phyloP scores from a whole-genome alignment of 1,140 invertebrate genomes.

The Pectinophora gossypiella region DNA sequence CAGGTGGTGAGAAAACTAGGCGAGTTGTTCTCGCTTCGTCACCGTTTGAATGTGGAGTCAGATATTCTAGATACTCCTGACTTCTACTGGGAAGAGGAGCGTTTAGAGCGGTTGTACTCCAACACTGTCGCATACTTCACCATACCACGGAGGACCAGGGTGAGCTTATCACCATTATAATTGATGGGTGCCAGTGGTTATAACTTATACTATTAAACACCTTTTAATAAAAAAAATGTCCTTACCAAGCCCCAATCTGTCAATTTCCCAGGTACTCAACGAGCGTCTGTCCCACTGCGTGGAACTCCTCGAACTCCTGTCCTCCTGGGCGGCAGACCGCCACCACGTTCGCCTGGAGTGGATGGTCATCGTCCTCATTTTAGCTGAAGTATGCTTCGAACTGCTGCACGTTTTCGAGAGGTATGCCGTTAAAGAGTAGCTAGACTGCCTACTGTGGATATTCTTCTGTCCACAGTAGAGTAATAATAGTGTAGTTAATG shows the following conservation, averaged over 20 bases:
- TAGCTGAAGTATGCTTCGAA: slow-evolving; percentile 95
- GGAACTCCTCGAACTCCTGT: slow-evolving; percentile 91
- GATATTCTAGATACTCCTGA: slow-evolving; percentile 96
- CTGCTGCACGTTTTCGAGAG: slow-evolving; percentile 85
- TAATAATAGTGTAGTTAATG: too few species aligned
- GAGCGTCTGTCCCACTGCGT: slow-evolving; percentile 95
- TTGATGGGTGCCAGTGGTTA: neutral
- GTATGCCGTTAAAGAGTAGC: slow-evolving; percentile 29
- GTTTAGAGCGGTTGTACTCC: slow-evolving; percentile 89
- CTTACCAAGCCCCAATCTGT: too few species aligned
- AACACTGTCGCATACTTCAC: slow-evolving; percentile 89
- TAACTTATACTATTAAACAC: too few species aligned
- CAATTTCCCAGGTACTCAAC: slow-evolving; percentile 92
- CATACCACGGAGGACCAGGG: slow-evolving; percentile 85
- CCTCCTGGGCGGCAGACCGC: slow-evolving; percentile 90
- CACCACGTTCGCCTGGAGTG: slow-evolving; percentile 94
- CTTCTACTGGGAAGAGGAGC: slow-evolving; percentile 97
- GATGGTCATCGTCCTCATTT: slow-evolving; percentile 97
- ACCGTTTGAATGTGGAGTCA: slow-evolving; percentile 94
- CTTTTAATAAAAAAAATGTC: too few species aligned
- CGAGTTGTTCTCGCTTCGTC: slow-evolving; percentile 91
- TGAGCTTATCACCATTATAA: slow-evolving; percentile 16
- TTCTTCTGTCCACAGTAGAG: neutral
- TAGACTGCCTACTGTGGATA: neutral
- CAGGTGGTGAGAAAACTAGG: slow-evolving; percentile 90